Evolutionary conservation across 2,113 vertebrate species (phyloP).

Genomic region (Plotosus lineatus): DNA sequence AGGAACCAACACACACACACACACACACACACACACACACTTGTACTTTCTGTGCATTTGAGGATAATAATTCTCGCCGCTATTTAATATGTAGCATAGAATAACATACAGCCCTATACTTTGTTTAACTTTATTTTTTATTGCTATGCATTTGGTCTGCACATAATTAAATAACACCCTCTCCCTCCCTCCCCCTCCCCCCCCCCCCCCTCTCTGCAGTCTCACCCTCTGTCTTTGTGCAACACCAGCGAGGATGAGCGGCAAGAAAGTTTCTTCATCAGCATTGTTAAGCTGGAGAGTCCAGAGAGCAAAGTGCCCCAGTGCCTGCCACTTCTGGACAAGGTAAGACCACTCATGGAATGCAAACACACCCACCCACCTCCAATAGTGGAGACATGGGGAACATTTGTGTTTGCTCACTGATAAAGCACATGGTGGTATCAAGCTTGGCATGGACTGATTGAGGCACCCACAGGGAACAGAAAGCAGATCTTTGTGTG

Average conservation of each 20-base stretch:
- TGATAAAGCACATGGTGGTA: slow-evolving; percentile 36
- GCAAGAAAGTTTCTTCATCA: slow-evolving; percentile 87
- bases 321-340: slow-evolving; percentile 87
- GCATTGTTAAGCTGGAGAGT: slow-evolving; percentile 93
- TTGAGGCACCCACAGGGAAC: slow-evolving; percentile 15
- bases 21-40: slow-evolving; percentile 17
- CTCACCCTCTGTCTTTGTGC: slow-evolving; percentile 94
- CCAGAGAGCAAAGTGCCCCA: slow-evolving; percentile 81
- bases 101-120: no score
- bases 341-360: slow-evolving; percentile 74
- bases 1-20: background rate
- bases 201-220: slow-evolving; percentile 71
- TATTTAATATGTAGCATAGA: background rate
- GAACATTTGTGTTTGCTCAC: slow-evolving; percentile 25
- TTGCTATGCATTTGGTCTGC: background rate
- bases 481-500: background rate
- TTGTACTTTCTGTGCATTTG: background rate
- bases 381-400: slow-evolving; percentile 13
- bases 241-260: slow-evolving; percentile 97
- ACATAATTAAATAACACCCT: background rate
- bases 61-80: background rate
- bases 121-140: background rate
- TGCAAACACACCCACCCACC: background rate
- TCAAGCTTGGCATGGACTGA: slow-evolving; percentile 6
- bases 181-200: background rate